phyloP scores from a whole-genome alignment of 1,140 invertebrate species.

The Aphaenogaster rudis region DNA sequence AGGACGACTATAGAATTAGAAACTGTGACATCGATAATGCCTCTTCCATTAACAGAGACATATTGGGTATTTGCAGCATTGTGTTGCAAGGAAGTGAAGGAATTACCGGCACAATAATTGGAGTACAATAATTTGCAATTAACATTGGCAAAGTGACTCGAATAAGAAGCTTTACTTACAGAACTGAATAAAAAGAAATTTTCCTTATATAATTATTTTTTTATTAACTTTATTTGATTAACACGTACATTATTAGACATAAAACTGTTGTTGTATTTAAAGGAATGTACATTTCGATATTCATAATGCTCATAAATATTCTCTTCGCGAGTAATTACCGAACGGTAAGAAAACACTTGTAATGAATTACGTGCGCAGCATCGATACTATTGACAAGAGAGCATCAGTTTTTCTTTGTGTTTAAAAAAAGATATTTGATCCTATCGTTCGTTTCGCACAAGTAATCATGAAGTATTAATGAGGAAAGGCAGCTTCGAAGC shows the following conservation, averaged over 20 bases:
- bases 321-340: neutral
- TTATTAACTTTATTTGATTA: neutral
- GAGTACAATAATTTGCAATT: neutral
- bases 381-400: neutral
- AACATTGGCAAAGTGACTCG: neutral
- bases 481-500: neutral
- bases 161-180: neutral
- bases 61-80: neutral
- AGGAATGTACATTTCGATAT: too few relatives aligned
- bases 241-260: neutral
- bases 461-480: neutral
- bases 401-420: neutral
- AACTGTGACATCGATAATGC: constrained; percentile 2
- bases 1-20: neutral
- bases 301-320: neutral
- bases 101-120: neutral
- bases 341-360: neutral
- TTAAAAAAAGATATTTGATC: neutral
- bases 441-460: neutral
- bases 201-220: neutral
- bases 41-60: neutral
- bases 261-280: too few relatives aligned
- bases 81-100: neutral
- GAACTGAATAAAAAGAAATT: neutral
- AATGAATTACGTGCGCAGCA: neutral